Conservation (phyloP, 2,113 vertebrate genomes). For the Brachirus orientalis region DNA sequence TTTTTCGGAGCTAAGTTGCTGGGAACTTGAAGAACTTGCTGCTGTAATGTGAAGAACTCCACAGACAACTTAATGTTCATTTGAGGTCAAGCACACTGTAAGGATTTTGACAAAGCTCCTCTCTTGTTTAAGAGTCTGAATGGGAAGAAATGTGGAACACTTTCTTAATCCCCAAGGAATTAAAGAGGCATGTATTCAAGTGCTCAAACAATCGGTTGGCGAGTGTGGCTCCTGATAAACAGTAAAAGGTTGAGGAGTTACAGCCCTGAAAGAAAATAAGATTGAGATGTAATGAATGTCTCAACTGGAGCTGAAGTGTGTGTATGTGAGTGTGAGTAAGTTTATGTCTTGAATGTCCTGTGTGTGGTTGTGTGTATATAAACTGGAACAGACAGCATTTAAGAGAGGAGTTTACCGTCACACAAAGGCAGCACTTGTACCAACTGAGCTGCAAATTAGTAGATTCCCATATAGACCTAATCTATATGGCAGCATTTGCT, state of each 20-base stretch:
- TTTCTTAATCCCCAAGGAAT: constrained; percentile 71
- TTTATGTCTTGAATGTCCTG: constrained; percentile 41
- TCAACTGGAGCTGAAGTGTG: constrained; percentile 34
- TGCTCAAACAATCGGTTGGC: constrained; percentile 59
- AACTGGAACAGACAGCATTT: constrained; percentile 37
- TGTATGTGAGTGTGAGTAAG: constrained; percentile 18
- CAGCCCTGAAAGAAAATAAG: constrained; percentile 62
- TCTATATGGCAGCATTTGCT: background rate
- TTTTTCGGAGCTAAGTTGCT: constrained; percentile 37
- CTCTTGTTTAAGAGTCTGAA: constrained; percentile 58
- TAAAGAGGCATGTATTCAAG: constrained; percentile 71
- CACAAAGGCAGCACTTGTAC: constrained; percentile 42
- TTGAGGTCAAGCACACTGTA: constrained; percentile 52
- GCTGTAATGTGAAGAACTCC: constrained; percentile 53
- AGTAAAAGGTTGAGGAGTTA: constrained; percentile 64
- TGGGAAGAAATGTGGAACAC: constrained; percentile 53
- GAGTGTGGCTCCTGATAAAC: constrained; percentile 68
- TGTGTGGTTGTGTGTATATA: constrained; percentile 45
- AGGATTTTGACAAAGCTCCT: constrained; percentile 61
- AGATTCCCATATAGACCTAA: too few species aligned
- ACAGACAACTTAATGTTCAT: constrained; percentile 57
- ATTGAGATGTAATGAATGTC: constrained; percentile 58
- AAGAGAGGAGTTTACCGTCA: constrained; percentile 47
- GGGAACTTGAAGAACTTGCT: constrained; percentile 38
- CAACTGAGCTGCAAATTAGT: too few species aligned